These are phyloP conservation scores for Desmodus rotundus DNA, from an alignment of 2,113 vertebrate species.

Conservation along the genomic window DNA sequence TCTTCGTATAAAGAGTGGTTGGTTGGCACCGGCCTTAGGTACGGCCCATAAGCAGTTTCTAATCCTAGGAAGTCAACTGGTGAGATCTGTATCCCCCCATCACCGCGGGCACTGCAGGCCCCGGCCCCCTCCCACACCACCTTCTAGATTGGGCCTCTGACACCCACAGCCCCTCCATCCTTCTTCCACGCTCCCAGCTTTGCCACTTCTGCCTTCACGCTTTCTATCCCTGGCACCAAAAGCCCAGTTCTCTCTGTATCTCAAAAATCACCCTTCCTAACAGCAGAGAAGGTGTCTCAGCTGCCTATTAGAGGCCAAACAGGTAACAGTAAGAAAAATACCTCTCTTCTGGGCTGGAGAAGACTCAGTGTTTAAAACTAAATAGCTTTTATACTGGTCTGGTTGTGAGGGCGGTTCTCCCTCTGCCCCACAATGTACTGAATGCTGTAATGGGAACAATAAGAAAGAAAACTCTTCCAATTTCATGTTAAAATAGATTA, in stretches of 20 bases:
- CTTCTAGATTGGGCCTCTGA: neutral
- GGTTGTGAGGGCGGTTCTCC: neutral
- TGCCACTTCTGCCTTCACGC: neutral
- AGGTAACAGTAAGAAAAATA: neutral
- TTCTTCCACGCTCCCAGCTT: neutral
- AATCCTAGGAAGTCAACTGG: neutral
- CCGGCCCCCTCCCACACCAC: too few relatives aligned
- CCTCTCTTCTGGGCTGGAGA: neutral
- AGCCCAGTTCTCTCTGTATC: neutral
- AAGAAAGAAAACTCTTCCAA: neutral
- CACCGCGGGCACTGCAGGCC: neutral
- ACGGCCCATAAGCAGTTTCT: neutral
- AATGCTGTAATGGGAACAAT: neutral
- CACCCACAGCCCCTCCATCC: neutral
- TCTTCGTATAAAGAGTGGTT: neutral
- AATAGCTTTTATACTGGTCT: neutral
- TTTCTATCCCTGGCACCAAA: neutral
- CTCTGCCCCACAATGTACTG: neutral
- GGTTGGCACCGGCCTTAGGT: neutral
- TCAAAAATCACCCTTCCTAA: neutral
- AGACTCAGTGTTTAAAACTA: neutral
- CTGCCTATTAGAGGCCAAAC: neutral
- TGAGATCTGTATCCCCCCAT: neutral
- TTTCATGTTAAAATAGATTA: neutral
- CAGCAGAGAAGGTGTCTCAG: neutral